phyloP scores from a whole-genome alignment of 2,797 vertebrate species.

The Ctenopoma kingsleyae region DNA sequence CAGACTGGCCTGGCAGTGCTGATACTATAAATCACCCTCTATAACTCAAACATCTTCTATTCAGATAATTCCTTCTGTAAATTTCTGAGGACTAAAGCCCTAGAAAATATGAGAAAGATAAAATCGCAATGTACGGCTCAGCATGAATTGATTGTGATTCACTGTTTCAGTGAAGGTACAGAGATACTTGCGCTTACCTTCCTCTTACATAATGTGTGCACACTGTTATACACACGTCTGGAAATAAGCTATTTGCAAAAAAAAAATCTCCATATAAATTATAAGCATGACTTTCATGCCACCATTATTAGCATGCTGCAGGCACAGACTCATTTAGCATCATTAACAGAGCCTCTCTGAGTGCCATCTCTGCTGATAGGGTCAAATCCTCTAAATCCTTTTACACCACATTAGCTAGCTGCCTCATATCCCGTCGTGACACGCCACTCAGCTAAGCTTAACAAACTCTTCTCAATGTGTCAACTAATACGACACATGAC shows the following conservation, averaged over 20 bases:
- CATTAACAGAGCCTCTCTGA: conserved; percentile 74
- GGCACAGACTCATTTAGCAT: conserved; percentile 75
- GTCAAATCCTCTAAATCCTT: conserved; percentile 84
- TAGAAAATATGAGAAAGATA: conserved; percentile 17
- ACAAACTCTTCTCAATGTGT: conserved; percentile 66
- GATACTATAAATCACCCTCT: not conserved
- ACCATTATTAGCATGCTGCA: conserved; percentile 72
- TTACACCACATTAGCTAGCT: conserved; percentile 81
- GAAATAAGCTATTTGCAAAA: conserved; percentile 34
- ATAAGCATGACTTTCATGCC: conserved; percentile 55
- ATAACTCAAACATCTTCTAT: conserved; percentile 1
- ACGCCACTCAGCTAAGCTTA: conserved; percentile 75
- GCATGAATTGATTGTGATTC: conserved; percentile 7
- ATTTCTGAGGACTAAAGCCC: conserved; percentile 23
- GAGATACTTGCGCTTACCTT: conserved; percentile 21
- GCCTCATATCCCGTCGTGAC: conserved; percentile 70
- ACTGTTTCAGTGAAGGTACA: conserved; percentile 8
- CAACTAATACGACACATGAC: conserved; percentile 56
- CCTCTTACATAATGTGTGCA: conserved; percentile 13
- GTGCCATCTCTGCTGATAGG: conserved; percentile 77
- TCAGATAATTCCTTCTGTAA: not conserved
- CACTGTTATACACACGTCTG: conserved; percentile 27
- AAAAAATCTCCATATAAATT: conserved; percentile 50
- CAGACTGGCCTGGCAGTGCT: not conserved
- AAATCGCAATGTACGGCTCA: not conserved